Base-by-base conservation (phyloP, 92 coral and sea anemone genomes). In the Nematostella vectensis region DNA sequence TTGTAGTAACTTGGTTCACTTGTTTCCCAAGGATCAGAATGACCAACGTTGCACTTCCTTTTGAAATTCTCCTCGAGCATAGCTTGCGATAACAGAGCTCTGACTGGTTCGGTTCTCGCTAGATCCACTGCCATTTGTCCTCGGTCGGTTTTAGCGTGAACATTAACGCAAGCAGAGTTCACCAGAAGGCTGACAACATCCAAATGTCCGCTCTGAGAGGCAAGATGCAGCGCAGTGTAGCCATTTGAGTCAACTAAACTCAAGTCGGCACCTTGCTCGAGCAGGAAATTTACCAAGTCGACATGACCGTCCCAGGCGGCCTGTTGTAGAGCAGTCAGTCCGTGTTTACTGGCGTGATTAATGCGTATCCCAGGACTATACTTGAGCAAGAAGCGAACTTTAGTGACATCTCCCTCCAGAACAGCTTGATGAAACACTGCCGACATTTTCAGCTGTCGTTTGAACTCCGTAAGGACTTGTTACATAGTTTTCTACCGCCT, bases 381-480 rank as follows among this genome's bases (percentile, higher is more conserved):
- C 50, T 86, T 93, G 48, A 93, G 40, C 15, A 93, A 58, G 56
- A 93, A 93, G 27, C 89, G 85, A 3, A 93, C 99, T 44, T 83
- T 82, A 10, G 99, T 93, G 9, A 86, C 86, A 66, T 93, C 99
- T 30, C 99, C 96, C 23, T 86, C 99, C 18, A 74, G 56, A 1
- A 93, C 96, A 11, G 99, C 99, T 50, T 79, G 91, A 25, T 93
- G 99, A 50, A 93, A 93, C 25, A 93, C 74, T n/a, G 81, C 76
- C 36, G 88, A 61, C 87, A 79, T 79, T 13, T 24, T 27, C 15
- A 1, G n/a, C 9, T 15, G 29, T 51, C 51, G n/a, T n/a, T n/a
- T n/a, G n/a, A n/a, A n/a, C n/a, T n/a, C n/a, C n/a, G n/a, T n/a
- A n/a, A n/a, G n/a, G n/a, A n/a, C n/a, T n/a, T n/a, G n/a, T n/a